phyloP scores from a whole-genome alignment of 2,888 invertebrate species.

The Mantis religiosa region DNA sequence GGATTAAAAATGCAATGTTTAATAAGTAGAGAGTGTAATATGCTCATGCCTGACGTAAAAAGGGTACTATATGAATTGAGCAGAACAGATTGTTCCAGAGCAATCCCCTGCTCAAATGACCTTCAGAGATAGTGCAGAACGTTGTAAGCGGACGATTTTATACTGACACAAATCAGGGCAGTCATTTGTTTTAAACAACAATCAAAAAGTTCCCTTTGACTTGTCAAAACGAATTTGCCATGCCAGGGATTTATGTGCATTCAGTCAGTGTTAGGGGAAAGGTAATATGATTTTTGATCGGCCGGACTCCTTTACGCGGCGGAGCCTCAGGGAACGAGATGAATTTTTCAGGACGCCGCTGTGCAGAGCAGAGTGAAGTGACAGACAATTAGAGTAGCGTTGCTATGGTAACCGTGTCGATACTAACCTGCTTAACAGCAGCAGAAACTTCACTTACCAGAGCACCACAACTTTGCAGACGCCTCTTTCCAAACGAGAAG shows the following conservation, averaged over 20 bases:
- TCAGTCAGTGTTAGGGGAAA: not conserved
- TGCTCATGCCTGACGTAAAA: no score
- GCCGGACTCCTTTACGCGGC: not conserved
- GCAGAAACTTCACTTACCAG: not conserved
- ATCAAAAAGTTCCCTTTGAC: not conserved
- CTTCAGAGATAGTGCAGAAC: not conserved
- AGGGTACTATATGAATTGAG: no score
- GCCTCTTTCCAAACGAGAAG: not conserved
- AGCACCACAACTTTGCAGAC: not conserved
- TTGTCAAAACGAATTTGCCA: not conserved
- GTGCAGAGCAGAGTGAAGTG: not conserved
- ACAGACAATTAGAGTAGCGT: constrained; percentile 21
- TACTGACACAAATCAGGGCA: not conserved
- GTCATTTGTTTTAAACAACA: not conserved
- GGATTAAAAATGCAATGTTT: no score
- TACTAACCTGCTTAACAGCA: constrained; percentile 20
- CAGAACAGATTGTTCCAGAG: no score
- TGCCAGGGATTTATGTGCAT: not conserved
- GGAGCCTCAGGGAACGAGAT: not conserved
- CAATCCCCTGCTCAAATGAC: no score
- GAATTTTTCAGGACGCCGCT: constrained; percentile 9
- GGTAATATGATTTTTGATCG: not conserved
- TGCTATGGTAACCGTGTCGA: constrained; percentile 17
- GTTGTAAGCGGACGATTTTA: not conserved
- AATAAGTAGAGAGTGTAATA: no score